Evolutionary conservation across 37 sponge, comb jelly and placozoan species (phyloP), one percentile per base, ranked within the genome.

Genomic region (Cliona cf. orientalis): DNA sequence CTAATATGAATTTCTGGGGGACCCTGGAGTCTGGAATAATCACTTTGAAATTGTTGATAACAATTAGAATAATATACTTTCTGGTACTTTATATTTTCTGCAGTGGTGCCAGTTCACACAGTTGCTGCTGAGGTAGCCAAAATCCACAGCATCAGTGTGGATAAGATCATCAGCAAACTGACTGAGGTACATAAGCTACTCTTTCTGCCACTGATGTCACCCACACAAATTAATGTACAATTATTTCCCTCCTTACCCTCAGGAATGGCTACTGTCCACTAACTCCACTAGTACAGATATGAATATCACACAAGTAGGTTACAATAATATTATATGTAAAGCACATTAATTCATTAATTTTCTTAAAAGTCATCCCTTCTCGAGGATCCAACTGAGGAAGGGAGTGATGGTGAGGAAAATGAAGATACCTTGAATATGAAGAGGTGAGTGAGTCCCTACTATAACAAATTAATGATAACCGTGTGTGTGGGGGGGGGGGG

Each of bases 101-200:
- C 57, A 82, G 83, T 23, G 26, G 49, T 38, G 5, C 65, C 74
- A 38, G 34, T 65, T 21, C 83, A 82, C 53, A 29, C 61, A 38
- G 35, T 82, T n/a, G 63, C 74, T 21, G 49, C 46, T 17, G 35
- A 82, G 49, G 61, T 82, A 37, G 83, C 74, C 44, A 42, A 63
- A 29, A 3, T 82, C 40, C 59, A 71, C 40, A 63, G 44, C 45
- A 29, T 82, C 38, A 82, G 33, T 17, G 39, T 82, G 41, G 42
- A 82, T 7, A 73, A 82, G 55, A 72, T 82, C 62, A 59, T 37
- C 25, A n/a, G 44, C 6, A 73, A 82, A n/a, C 83, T 82, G 29
- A 32, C 35, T 74, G 83, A 82, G 61, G 83, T 82, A 72, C 45
- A 23, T 14, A 39, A 69, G 5, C 5, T 69, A 21, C 39, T 29